Base-by-base conservation (phyloP, 2,113 vertebrate genomes). In the Globicephala melas region DNA sequence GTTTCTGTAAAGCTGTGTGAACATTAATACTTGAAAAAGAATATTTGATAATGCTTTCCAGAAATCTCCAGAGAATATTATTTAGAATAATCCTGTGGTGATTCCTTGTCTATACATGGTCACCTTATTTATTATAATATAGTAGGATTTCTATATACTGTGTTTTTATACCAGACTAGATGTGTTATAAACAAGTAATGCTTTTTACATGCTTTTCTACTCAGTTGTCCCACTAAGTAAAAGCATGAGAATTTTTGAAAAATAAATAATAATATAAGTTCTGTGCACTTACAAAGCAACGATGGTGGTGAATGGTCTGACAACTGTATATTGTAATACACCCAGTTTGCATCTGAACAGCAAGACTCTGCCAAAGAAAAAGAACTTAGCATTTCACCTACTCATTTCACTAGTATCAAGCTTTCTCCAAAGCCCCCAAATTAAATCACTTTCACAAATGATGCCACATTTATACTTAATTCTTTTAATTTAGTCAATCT, bases 241-340 rank as follows among this genome's bases (percentile, higher is more conserved):
- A 7, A 89, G 23, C 21, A 44, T 4, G 33, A 96, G n/a, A 38
- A 76, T 77, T 50, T 68, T 23, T 5, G 50, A 71, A 74, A 77
- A 93, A 84, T 50, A 62, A 33, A 76, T 6, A 2, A 18, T 47
- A 25, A 80, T 5, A 8, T 23, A 25, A 58, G 62, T 77, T 82
- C n/a, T 31, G 47, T 8, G n/a, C 98, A 99, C 99, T 99, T 99
- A 99, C 99, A 99, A 97, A 94, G 99, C 99, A 94, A 99, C 99
- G 89, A 99, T 98, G 21, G 99, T 99, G 63, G 99, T 99, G 98
- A 99, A 99, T 0, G 99, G 99, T 98, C 99, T 99, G 76, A 99
- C 99, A 25, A 99, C 99, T 0, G 99, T 99, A 98, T 99, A 99
- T 98, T 99, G 99, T 97, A 99, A 92, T 85, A 99, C 99, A 86